Evolutionary conservation across 2,797 vertebrate genomes (phyloP), one percentile per base, ranked within the genome.

Genomic region (Gallinago solitaria): DNA sequence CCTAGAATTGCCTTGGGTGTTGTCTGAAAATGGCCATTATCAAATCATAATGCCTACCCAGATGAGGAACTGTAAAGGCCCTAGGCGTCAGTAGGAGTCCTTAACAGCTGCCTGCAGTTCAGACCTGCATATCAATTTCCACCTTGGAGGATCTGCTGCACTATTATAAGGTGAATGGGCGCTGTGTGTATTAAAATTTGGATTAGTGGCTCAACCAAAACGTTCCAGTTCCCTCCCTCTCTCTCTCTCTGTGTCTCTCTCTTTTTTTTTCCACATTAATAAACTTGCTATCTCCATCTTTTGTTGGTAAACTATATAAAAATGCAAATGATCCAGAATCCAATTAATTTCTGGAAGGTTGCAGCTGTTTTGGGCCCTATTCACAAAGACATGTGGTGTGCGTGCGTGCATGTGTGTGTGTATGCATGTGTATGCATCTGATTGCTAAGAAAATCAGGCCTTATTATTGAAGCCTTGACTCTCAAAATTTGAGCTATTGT

Each of bases 251-350:
- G 50, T 59, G 2, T 93, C 87, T 93, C 74, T 64, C 87, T 92
- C 84, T n/a, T 94, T 77, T 91, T 79, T 94, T 92, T 92, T 92
- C 48, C 90, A 96, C 93, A 54, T 95, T 97, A 97, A 95, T 97
- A 97, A 94, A 97, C 94, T 95, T 91, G 89, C 95, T 97, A 91
- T 96, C 96, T 95, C 95, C 88, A 87, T 96, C 96, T 97, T 97
- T 97, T 97, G 97, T 97, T 97, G 96, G 96, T 97, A 97, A 97
- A 97, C 96, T 93, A 91, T 96, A 96, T 97, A 96, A 98, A 98
- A 97, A 98, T 97, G 98, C 97, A 97, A 97, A 98, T 97, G 94
- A 97, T 93, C 95, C 93, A 89, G 97, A 98, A 98, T 97, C 94
- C 95, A 98, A 97, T 98, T 96, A 97, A 97, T 97, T 97, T 97